These are phyloP conservation scores for Tenthredo mesomela DNA, from an alignment of 2,888 invertebrate species.

Conservation along the genomic window DNA sequence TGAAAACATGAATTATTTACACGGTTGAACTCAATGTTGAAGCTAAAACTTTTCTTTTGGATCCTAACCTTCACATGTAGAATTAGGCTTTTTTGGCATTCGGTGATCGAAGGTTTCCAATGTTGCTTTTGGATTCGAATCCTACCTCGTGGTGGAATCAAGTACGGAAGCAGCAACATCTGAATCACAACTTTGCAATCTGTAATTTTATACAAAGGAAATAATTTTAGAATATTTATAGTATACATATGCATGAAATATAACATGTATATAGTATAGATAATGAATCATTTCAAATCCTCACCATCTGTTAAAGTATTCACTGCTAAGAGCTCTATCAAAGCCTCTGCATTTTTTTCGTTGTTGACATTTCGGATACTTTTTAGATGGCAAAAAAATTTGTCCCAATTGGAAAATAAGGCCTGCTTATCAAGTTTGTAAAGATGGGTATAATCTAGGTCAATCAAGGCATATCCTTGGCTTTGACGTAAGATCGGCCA, in stretches of 20 bases:
- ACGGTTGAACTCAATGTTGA: too few species aligned
- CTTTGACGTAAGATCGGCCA: background rate
- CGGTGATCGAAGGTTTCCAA: conserved; percentile 23
- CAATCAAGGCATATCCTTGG: background rate
- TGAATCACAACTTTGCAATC: conserved; percentile 31
- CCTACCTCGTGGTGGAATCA: conserved; percentile 21
- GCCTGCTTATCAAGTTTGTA: background rate
- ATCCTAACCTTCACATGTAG: background rate
- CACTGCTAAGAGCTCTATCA: background rate
- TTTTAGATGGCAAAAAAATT: background rate
- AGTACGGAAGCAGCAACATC: background rate
- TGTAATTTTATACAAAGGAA: background rate
- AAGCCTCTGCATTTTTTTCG: background rate
- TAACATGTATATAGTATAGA: too few species aligned
- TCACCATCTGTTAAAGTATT: background rate
- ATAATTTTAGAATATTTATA: too few species aligned
- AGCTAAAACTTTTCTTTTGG: too few species aligned
- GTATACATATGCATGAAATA: too few species aligned
- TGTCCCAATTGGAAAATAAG: conserved; percentile 14
- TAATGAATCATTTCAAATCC: too few species aligned
- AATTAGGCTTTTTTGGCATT: conserved; percentile 32
- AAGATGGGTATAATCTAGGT: background rate
- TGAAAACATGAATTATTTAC: too few species aligned
- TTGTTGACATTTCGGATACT: background rate
- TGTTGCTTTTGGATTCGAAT: background rate